These are phyloP conservation scores for Cataglyphis cursor DNA, from an alignment of 2,888 invertebrate genomes.

Conservation along the genomic window DNA sequence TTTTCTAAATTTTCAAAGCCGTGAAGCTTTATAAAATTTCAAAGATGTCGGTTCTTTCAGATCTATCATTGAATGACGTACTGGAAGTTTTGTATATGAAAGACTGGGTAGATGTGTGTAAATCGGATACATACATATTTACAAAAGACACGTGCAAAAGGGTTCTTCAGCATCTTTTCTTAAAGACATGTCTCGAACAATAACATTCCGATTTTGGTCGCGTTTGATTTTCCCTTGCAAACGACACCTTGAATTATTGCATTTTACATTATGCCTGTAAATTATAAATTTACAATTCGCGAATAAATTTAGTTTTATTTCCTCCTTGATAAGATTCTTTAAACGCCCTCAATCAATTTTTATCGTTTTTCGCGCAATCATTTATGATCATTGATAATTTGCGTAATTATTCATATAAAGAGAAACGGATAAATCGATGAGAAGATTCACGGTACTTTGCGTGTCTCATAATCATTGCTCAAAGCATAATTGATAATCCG, in stretches of 20 bases:
- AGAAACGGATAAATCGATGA: constrained; percentile 1
- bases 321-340: not conserved
- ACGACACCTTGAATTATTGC: constrained; percentile 10
- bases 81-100: constrained; percentile 73
- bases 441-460: constrained; percentile 8
- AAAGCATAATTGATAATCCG: constrained; percentile 38
- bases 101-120: constrained; percentile 80
- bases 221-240: not conserved
- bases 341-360: not conserved
- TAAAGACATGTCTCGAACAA: constrained; percentile 47
- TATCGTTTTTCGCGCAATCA: not conserved
- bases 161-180: constrained; percentile 29
- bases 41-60: constrained; percentile 9
- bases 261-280: constrained; percentile 1
- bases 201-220: constrained; percentile 8
- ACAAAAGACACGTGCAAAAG: constrained; percentile 73
- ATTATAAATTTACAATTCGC: not conserved
- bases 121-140: constrained; percentile 79
- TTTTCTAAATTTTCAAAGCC: not conserved
- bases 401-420: not conserved
- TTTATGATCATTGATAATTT: constrained; percentile 17
- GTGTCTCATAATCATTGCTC: constrained; percentile 32
- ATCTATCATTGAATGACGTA: constrained; percentile 20
- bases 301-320: constrained; percentile 10
- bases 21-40: constrained; percentile 1